Evolutionary conservation across 2,797 vertebrate genomes (phyloP).

Genomic region (Parauchenoglanis punctatus): DNA sequence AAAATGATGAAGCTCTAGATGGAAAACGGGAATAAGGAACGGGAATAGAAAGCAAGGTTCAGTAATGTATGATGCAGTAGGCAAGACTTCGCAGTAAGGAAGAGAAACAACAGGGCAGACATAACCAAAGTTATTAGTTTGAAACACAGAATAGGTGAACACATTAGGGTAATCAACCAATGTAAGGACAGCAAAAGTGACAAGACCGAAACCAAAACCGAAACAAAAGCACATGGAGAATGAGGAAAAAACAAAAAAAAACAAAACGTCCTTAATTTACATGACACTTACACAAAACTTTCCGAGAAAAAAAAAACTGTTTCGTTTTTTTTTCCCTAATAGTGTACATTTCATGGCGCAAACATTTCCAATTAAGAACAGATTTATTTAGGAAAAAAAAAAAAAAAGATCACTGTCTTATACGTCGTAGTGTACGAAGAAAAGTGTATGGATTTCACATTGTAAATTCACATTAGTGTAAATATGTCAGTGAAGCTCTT

Average conservation of each 20-base stretch:
- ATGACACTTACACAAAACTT: not conserved
- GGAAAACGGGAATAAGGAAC: not conserved
- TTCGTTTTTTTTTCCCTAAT: not conserved
- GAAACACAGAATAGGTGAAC: not conserved
- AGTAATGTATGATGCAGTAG: not conserved
- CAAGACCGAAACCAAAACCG: not conserved
- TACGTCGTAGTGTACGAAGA: not conserved
- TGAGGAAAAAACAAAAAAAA: not conserved
- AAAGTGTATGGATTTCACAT: not conserved
- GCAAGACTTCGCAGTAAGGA: not conserved
- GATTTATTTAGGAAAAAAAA: not conserved
- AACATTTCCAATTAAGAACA: not conserved
- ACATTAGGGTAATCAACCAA: not conserved
- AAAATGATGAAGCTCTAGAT: not conserved
- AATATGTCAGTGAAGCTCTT: constrained; percentile 24
- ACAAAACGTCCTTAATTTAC: not conserved
- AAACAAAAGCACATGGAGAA: not conserved
- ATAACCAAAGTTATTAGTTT: no score
- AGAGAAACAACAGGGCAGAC: not conserved
- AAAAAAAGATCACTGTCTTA: not conserved
- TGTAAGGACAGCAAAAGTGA: not conserved
- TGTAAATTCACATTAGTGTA: constrained; percentile 1
- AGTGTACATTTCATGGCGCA: not conserved
- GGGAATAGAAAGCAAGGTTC: not conserved
- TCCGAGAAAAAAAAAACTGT: not conserved